Conservation (phyloP, 2,888 invertebrate species). For the Epiperipatus broadwayi region DNA sequence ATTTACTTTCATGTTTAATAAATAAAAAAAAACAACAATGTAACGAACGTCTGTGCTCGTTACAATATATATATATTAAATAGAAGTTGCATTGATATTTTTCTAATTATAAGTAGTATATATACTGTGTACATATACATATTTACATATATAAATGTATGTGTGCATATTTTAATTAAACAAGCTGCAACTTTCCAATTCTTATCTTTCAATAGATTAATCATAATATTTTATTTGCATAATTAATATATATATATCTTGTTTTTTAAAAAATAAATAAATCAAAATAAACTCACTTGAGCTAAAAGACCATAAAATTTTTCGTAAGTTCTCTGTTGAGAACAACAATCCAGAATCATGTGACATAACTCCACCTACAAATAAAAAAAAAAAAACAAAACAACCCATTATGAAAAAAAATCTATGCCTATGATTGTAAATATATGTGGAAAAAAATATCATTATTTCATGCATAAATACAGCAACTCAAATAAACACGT, state of each 20-base stretch:
- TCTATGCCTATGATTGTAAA: not conserved
- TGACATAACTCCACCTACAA: slow-evolving; percentile 61
- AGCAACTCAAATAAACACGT: no score
- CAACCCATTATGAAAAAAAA: slow-evolving; percentile 9
- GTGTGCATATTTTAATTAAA: no score
- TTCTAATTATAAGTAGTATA: no score
- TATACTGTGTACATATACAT: no score
- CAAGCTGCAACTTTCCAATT: not conserved
- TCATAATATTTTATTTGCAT: not conserved
- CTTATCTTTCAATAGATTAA: not conserved
- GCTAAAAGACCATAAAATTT: slow-evolving; percentile 91
- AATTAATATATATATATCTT: slow-evolving; percentile 7
- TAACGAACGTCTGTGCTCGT: no score
- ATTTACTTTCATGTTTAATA: no score
- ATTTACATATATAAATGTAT: no score
- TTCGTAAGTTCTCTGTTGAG: slow-evolving; percentile 93
- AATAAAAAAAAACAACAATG: no score
- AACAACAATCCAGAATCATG: slow-evolving; percentile 98
- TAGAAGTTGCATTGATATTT: no score
- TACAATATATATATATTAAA: no score
- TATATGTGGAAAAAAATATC: slow-evolving; percentile 3
- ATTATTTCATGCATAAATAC: no score
- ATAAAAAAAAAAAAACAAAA: not conserved
- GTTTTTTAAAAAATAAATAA: slow-evolving; percentile 16
- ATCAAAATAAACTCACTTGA: slow-evolving; percentile 35